Conservation (phyloP, 2,888 invertebrate genomes). For the Chesias legatella region DNA sequence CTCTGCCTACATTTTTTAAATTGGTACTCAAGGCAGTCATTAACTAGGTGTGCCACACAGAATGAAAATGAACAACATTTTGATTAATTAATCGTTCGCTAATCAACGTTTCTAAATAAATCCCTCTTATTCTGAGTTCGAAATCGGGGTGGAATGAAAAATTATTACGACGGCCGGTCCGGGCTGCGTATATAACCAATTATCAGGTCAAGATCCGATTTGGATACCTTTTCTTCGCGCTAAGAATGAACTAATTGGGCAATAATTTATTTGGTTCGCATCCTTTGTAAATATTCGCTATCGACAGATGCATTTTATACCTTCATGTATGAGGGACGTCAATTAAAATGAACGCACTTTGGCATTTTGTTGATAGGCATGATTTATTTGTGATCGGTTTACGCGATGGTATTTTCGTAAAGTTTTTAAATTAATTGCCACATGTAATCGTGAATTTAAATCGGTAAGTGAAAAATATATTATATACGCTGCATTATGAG, state of each 20-base stretch:
- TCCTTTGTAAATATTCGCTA: slow-evolving; percentile 35
- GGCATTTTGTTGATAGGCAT: slow-evolving; percentile 7
- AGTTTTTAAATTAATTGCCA: not conserved
- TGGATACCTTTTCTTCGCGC: slow-evolving; percentile 47
- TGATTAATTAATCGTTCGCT: no score
- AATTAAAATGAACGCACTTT: slow-evolving; percentile 22
- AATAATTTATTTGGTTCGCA: slow-evolving; percentile 57
- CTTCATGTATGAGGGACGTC: slow-evolving; percentile 17
- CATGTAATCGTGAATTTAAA: no score
- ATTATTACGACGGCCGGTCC: not conserved
- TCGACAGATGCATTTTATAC: slow-evolving; percentile 38
- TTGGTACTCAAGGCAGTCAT: no score
- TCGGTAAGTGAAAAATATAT: no score
- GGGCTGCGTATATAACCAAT: slow-evolving; percentile 57
- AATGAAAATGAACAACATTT: no score
- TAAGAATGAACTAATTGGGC: slow-evolving; percentile 48
- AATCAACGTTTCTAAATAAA: no score
- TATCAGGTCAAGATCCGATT: slow-evolving; percentile 51
- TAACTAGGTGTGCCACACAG: no score
- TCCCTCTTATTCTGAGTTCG: no score
- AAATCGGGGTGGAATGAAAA: no score
- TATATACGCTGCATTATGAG: no score
- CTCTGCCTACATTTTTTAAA: no score
- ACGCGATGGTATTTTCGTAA: slow-evolving; percentile 3
- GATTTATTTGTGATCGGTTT: slow-evolving; percentile 15